phyloP scores from a whole-genome alignment of 2,888 invertebrate genomes.

The Chesias legatella region DNA sequence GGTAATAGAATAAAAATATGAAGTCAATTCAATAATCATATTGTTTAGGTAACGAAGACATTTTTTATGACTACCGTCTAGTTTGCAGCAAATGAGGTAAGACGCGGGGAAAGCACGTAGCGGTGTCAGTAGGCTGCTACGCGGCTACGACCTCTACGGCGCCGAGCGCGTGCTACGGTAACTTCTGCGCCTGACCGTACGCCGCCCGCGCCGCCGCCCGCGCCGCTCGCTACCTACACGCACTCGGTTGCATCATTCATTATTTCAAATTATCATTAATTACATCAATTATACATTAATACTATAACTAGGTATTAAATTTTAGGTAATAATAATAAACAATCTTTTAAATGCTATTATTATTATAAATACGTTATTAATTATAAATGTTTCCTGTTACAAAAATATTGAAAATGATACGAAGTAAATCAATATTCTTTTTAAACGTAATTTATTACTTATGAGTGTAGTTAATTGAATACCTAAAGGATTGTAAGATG shows the following conservation, averaged over 20 bases:
- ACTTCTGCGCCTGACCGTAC: constrained; percentile 34
- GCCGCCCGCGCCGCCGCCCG: constrained; percentile 62
- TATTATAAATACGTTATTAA: constrained; percentile 81
- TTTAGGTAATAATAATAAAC: constrained; percentile 81
- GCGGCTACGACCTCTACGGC: constrained; percentile 19
- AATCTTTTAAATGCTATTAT: constrained; percentile 82
- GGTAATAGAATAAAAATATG: constrained; percentile 76
- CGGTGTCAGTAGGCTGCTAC: constrained; percentile 32
- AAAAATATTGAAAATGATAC: constrained; percentile 80
- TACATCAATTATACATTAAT: constrained; percentile 81
- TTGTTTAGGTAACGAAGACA: constrained; percentile 73
- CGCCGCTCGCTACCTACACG: too few species aligned
- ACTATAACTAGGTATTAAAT: constrained; percentile 79
- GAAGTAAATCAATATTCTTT: constrained; percentile 80
- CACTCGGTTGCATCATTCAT: constrained; percentile 74
- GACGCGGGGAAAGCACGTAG: constrained; percentile 41
- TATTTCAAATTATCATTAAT: constrained; percentile 76
- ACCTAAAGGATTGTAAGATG: constrained; percentile 67
- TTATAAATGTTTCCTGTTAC: constrained; percentile 82
- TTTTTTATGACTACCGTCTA: constrained; percentile 65
- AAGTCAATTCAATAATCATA: constrained; percentile 80
- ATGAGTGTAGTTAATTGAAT: constrained; percentile 80
- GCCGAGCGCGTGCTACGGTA: constrained; percentile 19
- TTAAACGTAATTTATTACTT: constrained; percentile 79
- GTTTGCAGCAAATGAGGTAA: constrained; percentile 50